phyloP scores from a whole-genome alignment of 2,888 invertebrate genomes.

The Notodonta ziczac region DNA sequence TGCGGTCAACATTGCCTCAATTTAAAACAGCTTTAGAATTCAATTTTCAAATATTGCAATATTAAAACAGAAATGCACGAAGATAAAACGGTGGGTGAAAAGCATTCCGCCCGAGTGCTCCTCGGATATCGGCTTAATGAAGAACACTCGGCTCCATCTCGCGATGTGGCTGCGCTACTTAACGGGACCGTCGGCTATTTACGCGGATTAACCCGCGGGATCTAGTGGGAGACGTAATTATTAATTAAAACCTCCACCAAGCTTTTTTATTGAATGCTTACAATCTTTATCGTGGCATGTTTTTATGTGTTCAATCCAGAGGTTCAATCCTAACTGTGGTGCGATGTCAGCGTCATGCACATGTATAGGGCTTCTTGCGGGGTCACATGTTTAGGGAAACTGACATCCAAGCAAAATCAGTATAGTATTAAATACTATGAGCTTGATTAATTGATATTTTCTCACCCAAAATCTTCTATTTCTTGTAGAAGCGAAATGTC shows the following conservation, averaged over 20 bases:
- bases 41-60: too few relatives aligned
- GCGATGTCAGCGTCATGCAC: too few relatives aligned
- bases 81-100: slow-evolving; percentile 30
- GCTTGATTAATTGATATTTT: too few relatives aligned
- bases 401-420: too few relatives aligned
- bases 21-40: too few relatives aligned
- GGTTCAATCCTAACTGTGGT: not conserved
- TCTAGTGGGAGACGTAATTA: slow-evolving; percentile 52
- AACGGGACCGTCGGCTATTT: slow-evolving; percentile 59
- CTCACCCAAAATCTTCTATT: too few relatives aligned
- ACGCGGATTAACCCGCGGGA: slow-evolving; percentile 57
- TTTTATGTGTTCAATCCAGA: not conserved
- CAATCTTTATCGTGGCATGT: not conserved
- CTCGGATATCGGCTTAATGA: slow-evolving; percentile 66
- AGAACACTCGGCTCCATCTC: slow-evolving; percentile 60
- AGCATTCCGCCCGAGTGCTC: slow-evolving; percentile 41
- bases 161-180: slow-evolving; percentile 56
- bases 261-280: not conserved
- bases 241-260: slow-evolving; percentile 56
- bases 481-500: too few relatives aligned
- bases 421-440: too few relatives aligned
- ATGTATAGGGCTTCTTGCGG: too few relatives aligned
- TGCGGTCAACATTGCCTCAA: too few relatives aligned
- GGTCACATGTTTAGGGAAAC: too few relatives aligned
- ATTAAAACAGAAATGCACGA: slow-evolving; percentile 15